These are phyloP conservation scores for Latrodectus elegans DNA, from an alignment of 2,888 invertebrate genomes.

Conservation along the genomic window DNA sequence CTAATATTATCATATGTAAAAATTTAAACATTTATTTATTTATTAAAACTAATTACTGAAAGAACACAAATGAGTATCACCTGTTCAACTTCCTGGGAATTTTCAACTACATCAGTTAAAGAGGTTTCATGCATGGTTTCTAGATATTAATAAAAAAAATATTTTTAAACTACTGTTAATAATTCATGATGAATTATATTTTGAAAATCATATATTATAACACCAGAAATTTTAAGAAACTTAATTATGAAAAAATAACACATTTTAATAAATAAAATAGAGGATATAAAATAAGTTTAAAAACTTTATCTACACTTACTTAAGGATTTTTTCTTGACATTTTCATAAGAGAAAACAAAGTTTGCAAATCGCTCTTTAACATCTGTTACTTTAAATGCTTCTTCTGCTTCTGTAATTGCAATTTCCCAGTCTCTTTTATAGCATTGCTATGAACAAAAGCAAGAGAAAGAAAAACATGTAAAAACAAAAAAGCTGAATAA, in stretches of 20 bases:
- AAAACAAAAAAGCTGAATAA: too few relatives aligned
- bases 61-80: background rate
- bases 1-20: too few relatives aligned
- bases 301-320: background rate
- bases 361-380: constrained; percentile 67
- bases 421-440: constrained; percentile 79
- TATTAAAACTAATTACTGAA: background rate
- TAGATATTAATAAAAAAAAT: background rate
- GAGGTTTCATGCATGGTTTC: background rate
- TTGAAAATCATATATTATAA: too few relatives aligned
- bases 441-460: background rate
- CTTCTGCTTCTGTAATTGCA: constrained; percentile 86
- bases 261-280: too few relatives aligned
- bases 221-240: too few relatives aligned
- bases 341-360: constrained; percentile 6
- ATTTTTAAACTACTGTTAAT: background rate
- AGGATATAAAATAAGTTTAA: too few relatives aligned
- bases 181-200: background rate
- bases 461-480: too few relatives aligned
- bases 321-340: background rate
- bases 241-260: too few relatives aligned
- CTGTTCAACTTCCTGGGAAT: background rate
- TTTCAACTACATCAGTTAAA: background rate
- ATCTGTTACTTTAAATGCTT: constrained; percentile 76
- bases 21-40: background rate